Conservation (phyloP, 1,140 invertebrate genomes). For the Drosophila virilis region DNA sequence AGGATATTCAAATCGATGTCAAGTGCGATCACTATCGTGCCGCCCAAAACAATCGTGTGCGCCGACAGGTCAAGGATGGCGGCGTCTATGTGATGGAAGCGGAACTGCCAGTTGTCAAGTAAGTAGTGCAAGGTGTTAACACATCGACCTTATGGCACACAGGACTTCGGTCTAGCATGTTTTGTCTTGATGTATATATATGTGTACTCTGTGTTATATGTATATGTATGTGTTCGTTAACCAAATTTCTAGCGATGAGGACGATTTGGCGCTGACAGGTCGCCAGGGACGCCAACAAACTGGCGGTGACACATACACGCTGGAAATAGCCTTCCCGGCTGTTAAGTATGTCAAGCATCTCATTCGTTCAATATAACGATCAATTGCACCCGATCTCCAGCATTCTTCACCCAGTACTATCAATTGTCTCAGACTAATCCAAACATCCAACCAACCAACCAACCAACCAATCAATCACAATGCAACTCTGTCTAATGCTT, state of each 20-base stretch:
- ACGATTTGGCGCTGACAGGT: slow-evolving; percentile 70
- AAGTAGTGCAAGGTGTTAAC: slow-evolving; percentile 84
- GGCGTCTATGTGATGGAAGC: slow-evolving; percentile 92
- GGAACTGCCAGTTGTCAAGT: slow-evolving; percentile 92
- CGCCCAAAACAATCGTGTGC: slow-evolving; percentile 86
- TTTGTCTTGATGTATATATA: slow-evolving; percentile 15
- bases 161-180: slow-evolving; percentile 38
- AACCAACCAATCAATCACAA: slow-evolving; percentile 29
- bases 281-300: slow-evolving; percentile 88
- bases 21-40: slow-evolving; percentile 91
- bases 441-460: slow-evolving; percentile 23
- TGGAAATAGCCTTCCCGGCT: slow-evolving; percentile 95
- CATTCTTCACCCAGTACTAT: slow-evolving; percentile 51
- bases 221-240: slow-evolving; percentile 62
- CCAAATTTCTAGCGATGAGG: slow-evolving; percentile 76
- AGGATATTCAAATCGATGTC: slow-evolving; percentile 94
- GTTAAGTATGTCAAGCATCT: slow-evolving; percentile 91
- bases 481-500: slow-evolving; percentile 27
- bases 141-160: not conserved
- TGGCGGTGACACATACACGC: slow-evolving; percentile 91
- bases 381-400: slow-evolving; percentile 51
- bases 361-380: slow-evolving; percentile 40
- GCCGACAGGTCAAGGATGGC: slow-evolving; percentile 88
- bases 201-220: slow-evolving; percentile 59
- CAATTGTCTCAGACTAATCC: slow-evolving; percentile 31